These are phyloP conservation scores for Eurystomus gularis DNA, from an alignment of 2,113 vertebrate species.

Conservation along the genomic window DNA sequence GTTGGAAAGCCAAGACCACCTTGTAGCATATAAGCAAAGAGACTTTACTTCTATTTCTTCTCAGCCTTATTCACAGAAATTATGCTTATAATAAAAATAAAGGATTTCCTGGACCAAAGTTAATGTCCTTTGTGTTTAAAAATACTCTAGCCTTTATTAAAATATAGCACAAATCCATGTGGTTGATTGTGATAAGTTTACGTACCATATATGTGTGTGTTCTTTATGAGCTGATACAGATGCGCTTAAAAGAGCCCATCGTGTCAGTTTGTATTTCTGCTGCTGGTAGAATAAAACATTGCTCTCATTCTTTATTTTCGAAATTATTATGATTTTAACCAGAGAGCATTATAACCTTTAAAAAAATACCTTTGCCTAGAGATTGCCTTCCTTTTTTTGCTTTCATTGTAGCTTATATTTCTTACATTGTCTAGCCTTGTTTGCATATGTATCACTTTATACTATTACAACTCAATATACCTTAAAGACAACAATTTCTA, in stretches of 20 bases:
- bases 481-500: not conserved
- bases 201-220: accelerated
- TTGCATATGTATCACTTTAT: not conserved
- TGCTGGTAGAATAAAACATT: not conserved
- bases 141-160: not conserved
- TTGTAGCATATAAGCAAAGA: not conserved
- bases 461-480: not conserved
- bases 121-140: not conserved
- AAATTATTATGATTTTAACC: not conserved
- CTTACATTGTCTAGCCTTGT: not conserved
- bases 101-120: not conserved
- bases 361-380: not conserved
- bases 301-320: not conserved
- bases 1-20: not conserved
- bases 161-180: not conserved
- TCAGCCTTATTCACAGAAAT: not conserved
- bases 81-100: not conserved
- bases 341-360: not conserved
- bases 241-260: not conserved
- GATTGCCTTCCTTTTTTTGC: not conserved
- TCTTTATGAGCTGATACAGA: not conserved
- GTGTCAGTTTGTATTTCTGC: not conserved
- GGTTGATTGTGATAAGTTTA: not conserved
- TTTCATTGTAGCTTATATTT: not conserved
- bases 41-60: not conserved